Conservation (phyloP, 2,797 vertebrate species). For the Limnodromus scolopaceus region DNA sequence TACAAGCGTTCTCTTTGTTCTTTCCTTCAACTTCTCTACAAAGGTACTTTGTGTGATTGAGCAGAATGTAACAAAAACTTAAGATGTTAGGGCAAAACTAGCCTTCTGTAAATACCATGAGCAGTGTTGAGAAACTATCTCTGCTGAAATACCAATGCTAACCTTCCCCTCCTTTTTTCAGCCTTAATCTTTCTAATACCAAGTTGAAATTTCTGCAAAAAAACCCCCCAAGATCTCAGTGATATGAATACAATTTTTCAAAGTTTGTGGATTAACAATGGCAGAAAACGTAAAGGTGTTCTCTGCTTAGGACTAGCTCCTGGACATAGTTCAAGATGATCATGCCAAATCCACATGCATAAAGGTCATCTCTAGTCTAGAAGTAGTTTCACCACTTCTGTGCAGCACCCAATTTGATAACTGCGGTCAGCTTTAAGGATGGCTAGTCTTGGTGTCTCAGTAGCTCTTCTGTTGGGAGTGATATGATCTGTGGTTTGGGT, state of each 20-base stretch:
- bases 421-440: background rate
- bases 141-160: background rate
- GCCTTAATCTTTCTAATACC: background rate
- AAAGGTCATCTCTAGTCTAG: background rate
- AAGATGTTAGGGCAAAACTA: background rate
- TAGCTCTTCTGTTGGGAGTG: background rate
- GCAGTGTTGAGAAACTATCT: background rate
- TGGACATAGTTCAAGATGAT: background rate
- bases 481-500: background rate
- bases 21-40: background rate
- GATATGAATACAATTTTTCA: background rate
- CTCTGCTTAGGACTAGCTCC: background rate
- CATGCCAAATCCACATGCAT: fast-evolving
- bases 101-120: background rate
- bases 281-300: background rate
- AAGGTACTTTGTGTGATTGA: background rate
- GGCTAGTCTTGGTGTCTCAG: background rate
- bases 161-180: background rate
- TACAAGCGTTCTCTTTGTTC: background rate
- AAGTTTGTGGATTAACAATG: background rate
- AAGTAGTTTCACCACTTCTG: background rate
- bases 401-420: background rate
- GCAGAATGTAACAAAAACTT: background rate
- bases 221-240: fast-evolving
- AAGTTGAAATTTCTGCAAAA: background rate